Base-by-base conservation (phyloP, 2,113 vertebrate species). In the Lycocorax pyrrhopterus region DNA sequence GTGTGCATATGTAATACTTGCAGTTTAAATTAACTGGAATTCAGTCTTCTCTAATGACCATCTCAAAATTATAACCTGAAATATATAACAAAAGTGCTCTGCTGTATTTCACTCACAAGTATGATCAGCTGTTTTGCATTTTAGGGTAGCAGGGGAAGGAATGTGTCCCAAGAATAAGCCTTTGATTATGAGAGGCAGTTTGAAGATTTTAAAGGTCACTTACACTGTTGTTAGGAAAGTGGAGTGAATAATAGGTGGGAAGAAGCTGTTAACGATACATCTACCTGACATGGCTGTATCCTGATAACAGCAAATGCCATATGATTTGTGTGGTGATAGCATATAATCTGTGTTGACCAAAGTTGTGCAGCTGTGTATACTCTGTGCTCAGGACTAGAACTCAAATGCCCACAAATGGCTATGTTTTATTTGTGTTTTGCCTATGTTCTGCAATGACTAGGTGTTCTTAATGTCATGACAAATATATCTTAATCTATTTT, bases 311-410 rank as follows among this genome's bases (percentile, higher is more conserved):
- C 39, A 29, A 94, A 94, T 67, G 71, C 95, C 59, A 10, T 66
- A 49, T 78, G 79, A 93, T 88, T 88, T 97, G 92, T 96, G 82
- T 96, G 74, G 86, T 89, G 47, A 96, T 96, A 89, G 83, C 68
- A 8, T 97, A 80, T 95, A 94, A 96, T 86, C 85, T 94, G 89
- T 94, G 93, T 96, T 97, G 97, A 98, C 97, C 98, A 98, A 98
- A 98, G 98, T 93, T 96, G 96, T 97, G 94, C 92, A 96, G 94
- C 93, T 97, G n/a, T 86, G 91, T 97, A 60, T 93, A 44, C 92
- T 95, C 93, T 96, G 95, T 97, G 98, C 98, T 97, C 98, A 98
- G 97, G 97, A 97, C 87, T 97, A 96, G 94, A 93, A 96, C 84
- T 97, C 87, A 95, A 93, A 91, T 79, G 53, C 90, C 94, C 25